These are phyloP conservation scores for Cylloceria caligata DNA, from an alignment of 2,888 invertebrate species.

Conservation along the genomic window DNA sequence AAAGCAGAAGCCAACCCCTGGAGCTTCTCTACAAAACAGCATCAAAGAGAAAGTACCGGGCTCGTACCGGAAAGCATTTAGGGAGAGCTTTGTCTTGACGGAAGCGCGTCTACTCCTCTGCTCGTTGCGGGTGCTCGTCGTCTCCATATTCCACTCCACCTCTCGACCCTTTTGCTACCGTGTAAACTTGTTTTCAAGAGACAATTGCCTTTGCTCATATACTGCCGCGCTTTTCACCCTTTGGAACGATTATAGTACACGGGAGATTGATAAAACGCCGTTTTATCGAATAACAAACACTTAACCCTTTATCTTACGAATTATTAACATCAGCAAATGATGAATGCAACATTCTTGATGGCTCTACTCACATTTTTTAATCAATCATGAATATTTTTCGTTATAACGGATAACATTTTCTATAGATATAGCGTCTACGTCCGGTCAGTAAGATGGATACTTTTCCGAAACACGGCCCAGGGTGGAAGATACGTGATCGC, in stretches of 20 bases:
- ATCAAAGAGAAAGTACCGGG: conserved; percentile 74
- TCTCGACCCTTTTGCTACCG: conserved; percentile 29
- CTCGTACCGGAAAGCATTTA: conserved; percentile 73
- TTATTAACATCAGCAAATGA: background rate
- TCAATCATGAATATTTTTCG: background rate
- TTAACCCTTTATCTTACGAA: background rate
- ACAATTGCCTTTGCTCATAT: conserved; percentile 40
- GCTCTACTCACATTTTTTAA: background rate
- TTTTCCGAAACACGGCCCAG: no score
- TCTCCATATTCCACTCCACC: conserved; percentile 34
- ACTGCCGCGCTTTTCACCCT: background rate
- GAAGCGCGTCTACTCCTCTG: conserved; percentile 49
- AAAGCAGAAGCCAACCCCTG: conserved; percentile 30
- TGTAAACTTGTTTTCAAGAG: conserved; percentile 40
- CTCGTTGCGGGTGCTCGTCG: conserved; percentile 29
- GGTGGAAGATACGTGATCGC: no score
- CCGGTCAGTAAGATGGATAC: no score
- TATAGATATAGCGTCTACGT: no score
- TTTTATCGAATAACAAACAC: conserved; percentile 18
- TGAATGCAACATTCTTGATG: background rate
- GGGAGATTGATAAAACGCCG: conserved; percentile 12
- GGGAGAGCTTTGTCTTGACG: conserved; percentile 74
- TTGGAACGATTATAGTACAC: background rate
- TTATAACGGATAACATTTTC: background rate
- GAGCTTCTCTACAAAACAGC: conserved; percentile 56